Evolutionary conservation across 2,797 vertebrate species (phyloP).

Genomic region (Iguana delicatissima): DNA sequence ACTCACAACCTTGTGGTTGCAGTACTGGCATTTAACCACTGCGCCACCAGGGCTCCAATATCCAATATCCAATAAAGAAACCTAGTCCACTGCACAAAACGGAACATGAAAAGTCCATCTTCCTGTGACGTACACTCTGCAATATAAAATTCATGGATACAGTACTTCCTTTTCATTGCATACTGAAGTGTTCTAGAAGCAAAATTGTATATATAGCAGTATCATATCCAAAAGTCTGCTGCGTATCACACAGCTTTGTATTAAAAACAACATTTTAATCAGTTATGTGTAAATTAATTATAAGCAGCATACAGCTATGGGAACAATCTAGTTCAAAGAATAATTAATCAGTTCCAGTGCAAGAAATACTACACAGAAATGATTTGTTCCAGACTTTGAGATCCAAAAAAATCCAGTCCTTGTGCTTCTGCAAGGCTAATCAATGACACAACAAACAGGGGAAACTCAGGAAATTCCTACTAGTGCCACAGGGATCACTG

Average conservation of each 20-base stretch:
- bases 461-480: conserved; percentile 60
- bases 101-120: background rate
- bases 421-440: conserved; percentile 61
- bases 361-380: conserved; percentile 64
- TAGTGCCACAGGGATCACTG: conserved; percentile 23
- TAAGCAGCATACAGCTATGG: conserved; percentile 58
- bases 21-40: no score
- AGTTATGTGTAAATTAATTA: conserved; percentile 59
- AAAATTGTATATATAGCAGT: conserved; percentile 29
- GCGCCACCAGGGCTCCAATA: no score
- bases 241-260: conserved; percentile 34
- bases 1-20: no score
- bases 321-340: conserved; percentile 66
- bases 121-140: background rate
- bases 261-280: conserved; percentile 54
- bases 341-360: conserved; percentile 56
- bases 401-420: conserved; percentile 50
- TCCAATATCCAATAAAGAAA: background rate
- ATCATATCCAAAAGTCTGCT: background rate
- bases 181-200: conserved; percentile 41
- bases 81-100: background rate
- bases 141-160: background rate
- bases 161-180: conserved; percentile 29
- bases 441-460: conserved; percentile 49
- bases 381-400: conserved; percentile 67